Base-by-base conservation (phyloP, 2,888 invertebrate genomes). In the Patella pellucida region DNA sequence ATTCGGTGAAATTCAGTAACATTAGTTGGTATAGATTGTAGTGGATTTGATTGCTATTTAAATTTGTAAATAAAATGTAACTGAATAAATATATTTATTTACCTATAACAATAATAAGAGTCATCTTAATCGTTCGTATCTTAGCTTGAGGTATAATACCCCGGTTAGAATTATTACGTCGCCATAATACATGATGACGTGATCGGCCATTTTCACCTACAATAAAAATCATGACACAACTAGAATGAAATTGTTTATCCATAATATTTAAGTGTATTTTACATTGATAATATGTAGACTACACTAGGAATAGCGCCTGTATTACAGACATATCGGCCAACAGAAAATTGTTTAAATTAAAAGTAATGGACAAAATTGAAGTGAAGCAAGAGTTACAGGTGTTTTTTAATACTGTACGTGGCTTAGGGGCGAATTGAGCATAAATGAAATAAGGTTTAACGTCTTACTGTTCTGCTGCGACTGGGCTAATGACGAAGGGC, bases 101-200 rank as follows among this genome's bases (percentile, higher is more conserved):
- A 90, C 90, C 89, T 74, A 89, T 81, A 16, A 90, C 89, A 69
- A 90, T 90, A 52, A 89, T 85, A 23, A 90, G 82, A 1, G 90
- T 90, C 89, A 90, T 90, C 78, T 90, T 90, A 68, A 90, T 84
- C n/a, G 90, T 89, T 70, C 88, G 75, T 27, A 89, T 87, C 78
- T 87, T 90, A 7, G 90, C 90, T 73, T 88, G 88, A 11, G 89
- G 88, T 50, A 90, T 89, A 50, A 89, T 83, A 12, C 88, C 88
- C 41, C 81, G 73, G 0, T 77, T 79, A n/a, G 76, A 75, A 52
- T 78, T 76, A 69, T n/a, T 69, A 16, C 62, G 19, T 62, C 62
- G 9, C 11, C 62, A 62, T 3, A 62, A 19, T 23, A 62, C 14
- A 23, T 62, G 62, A 16, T 62, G 14, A 23, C 62, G 62, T 62